Conservation (phyloP, 2,888 invertebrate genomes). For the Acleris literana region DNA sequence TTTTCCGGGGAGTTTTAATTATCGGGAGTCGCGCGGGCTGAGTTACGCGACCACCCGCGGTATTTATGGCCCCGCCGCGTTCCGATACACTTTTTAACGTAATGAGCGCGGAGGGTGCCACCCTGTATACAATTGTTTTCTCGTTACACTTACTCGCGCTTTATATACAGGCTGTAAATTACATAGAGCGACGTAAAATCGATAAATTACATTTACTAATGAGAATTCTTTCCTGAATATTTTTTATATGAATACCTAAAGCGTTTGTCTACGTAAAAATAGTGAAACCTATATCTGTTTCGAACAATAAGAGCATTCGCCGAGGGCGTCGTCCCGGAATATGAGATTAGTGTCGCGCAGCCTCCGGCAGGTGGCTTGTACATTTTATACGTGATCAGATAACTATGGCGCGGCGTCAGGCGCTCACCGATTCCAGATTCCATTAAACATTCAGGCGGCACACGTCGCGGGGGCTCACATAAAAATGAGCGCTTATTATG, state of each 20-base stretch:
- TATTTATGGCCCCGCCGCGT: conserved; percentile 80
- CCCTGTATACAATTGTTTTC: conserved; percentile 52
- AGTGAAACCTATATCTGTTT: conserved; percentile 46
- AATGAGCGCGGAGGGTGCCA: conserved; percentile 72
- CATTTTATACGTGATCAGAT: conserved; percentile 61
- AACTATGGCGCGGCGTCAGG: conserved; percentile 47
- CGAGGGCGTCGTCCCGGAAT: conserved; percentile 71
- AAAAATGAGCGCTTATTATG: conserved; percentile 82
- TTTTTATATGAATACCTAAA: not conserved
- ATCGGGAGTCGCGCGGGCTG: conserved; percentile 80
- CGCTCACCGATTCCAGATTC: conserved; percentile 61
- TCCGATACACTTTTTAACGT: conserved; percentile 83
- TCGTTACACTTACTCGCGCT: conserved; percentile 26
- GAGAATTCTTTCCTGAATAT: not conserved
- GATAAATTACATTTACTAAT: not conserved
- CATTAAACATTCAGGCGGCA: conserved; percentile 77
- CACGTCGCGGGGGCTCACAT: conserved; percentile 71
- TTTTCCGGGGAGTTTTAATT: conserved; percentile 83
- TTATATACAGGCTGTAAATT: conserved; percentile 18
- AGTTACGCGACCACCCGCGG: conserved; percentile 83
- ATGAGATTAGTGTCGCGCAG: conserved; percentile 67
- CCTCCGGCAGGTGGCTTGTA: conserved; percentile 50
- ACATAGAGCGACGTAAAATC: not conserved
- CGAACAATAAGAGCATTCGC: conserved; percentile 58
- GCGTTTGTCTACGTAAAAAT: not conserved